Evolutionary conservation across 2,113 vertebrate genomes (phyloP), one percentile per base, ranked within the genome.

Genomic region (Abramis brama): DNA sequence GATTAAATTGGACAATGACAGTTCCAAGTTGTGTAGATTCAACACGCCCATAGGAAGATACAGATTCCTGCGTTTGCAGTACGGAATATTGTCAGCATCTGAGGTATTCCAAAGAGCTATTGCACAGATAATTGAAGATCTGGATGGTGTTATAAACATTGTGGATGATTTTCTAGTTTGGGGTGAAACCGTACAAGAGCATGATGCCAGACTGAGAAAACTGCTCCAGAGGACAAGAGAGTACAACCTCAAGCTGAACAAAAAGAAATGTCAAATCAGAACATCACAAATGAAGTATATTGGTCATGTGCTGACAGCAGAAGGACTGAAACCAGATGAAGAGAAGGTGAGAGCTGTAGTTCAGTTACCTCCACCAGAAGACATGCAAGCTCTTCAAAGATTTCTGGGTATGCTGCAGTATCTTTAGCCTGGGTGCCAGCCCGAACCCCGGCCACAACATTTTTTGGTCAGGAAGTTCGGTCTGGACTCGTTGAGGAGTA

Each of bases 291-390:
- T 83, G 5, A 71, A 59, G 23, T 83, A 89, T 12, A 76, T 87
- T 6, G 64, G 86, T 36, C 30, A 79, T 59, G 52, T 83, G 4
- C 77, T 86, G 5, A 64, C 6, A 55, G 80, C 45, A 21, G 36
- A 85, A n/a, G 77, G 86, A 5, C 45, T 89, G 15, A 89, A 87
- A 45, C 76, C 70, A 33, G 86, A 89, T 52, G 30, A 81, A 2
- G 76, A 86, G n/a, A 87, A 89, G 4, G 62, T 78, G 17, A 85
- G 81, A 85, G 75, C 76, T 10, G 27, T 27, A 27, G 75, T 36
- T 5, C 47, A 50, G 47, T 13, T 15, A 50, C 47, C 47, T 50
- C 47, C 47, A 50, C 47, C 47, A 50, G 47, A 50, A 50, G 12
- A 50, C 3, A 50, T 15, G 12, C 47, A 50, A 50, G 12, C 12